These are phyloP conservation scores for Coleophora flavipennella DNA, from an alignment of 2,888 invertebrate species.

Conservation along the genomic window DNA sequence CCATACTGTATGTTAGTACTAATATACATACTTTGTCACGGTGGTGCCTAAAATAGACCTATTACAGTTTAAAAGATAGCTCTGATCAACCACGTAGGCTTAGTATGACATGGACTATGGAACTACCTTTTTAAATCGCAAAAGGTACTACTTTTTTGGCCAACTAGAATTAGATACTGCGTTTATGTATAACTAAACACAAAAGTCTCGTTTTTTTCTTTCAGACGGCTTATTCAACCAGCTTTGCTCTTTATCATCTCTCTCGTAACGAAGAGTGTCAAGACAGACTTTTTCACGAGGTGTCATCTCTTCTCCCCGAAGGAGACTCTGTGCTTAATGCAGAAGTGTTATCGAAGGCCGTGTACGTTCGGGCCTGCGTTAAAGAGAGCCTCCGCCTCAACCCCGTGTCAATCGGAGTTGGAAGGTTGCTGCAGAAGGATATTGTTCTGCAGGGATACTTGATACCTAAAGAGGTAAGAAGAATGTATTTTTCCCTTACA, in stretches of 20 bases:
- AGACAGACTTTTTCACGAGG: slow-evolving; percentile 77
- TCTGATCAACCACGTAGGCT: too few species aligned
- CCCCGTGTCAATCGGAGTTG: slow-evolving; percentile 88
- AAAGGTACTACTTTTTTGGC: not conserved
- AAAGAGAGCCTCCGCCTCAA: slow-evolving; percentile 88
- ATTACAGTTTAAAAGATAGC: too few species aligned
- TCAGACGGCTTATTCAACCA: slow-evolving; percentile 83
- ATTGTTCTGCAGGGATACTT: slow-evolving; percentile 79
- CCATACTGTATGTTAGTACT: too few species aligned
- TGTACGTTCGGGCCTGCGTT: slow-evolving; percentile 83
- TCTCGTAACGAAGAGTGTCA: slow-evolving; percentile 80
- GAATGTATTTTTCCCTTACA: too few species aligned
- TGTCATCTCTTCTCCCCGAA: slow-evolving; percentile 66
- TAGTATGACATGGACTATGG: too few species aligned
- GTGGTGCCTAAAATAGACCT: too few species aligned
- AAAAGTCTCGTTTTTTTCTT: slow-evolving; percentile 16
- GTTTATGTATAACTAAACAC: too few species aligned
- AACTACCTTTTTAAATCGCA: too few species aligned
- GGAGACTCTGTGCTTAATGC: slow-evolving; percentile 66
- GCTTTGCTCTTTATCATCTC: slow-evolving; percentile 86
- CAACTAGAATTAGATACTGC: too few species aligned
- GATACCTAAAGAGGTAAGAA: slow-evolving; percentile 85
- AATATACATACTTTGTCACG: too few species aligned
- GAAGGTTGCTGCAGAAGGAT: slow-evolving; percentile 80
- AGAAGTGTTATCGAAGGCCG: slow-evolving; percentile 73